A percentile compares a stretch with the other conserved stretches of the same genome.
Conservation (phyloP, 1,140 invertebrate species). For the Hormaphis cornu region DNA sequence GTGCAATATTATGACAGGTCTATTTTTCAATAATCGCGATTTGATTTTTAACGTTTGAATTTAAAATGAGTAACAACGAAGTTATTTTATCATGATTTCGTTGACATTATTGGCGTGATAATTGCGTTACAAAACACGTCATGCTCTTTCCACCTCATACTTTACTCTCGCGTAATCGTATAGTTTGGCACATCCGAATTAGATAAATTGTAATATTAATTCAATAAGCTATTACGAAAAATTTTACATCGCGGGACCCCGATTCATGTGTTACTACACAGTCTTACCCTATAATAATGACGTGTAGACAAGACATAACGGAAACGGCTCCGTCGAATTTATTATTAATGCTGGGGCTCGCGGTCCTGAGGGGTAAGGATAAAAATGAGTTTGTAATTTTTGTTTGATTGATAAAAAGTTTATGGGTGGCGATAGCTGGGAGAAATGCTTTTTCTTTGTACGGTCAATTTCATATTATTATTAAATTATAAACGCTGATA, state of each 20-base stretch:
- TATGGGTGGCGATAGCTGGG: constrained; percentile 3
- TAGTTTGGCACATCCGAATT: background rate
- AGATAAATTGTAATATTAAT: constrained; percentile 7
- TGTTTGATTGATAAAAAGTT: constrained; percentile 28
- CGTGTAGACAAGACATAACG: constrained; percentile 21
- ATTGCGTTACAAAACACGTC: background rate
- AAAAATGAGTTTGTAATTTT: background rate
- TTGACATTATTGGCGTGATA: background rate
- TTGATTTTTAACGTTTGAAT: background rate
- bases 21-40: too few species aligned
- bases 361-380: background rate
- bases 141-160: background rate
- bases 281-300: constrained; percentile 1
- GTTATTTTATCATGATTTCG: too few species aligned
- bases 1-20: too few species aligned
- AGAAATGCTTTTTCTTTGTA: background rate
- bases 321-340: background rate
- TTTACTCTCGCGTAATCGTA: background rate
- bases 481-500: constrained; percentile 4
- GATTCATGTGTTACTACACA: too few species aligned
- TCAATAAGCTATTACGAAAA: background rate
- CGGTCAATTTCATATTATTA: background rate
- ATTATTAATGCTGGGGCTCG: constrained; percentile 14
- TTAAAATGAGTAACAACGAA: background rate
- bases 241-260: background rate